phyloP scores from a whole-genome alignment of 2,113 vertebrate species.

The Campylomormyrus tamandua region DNA sequence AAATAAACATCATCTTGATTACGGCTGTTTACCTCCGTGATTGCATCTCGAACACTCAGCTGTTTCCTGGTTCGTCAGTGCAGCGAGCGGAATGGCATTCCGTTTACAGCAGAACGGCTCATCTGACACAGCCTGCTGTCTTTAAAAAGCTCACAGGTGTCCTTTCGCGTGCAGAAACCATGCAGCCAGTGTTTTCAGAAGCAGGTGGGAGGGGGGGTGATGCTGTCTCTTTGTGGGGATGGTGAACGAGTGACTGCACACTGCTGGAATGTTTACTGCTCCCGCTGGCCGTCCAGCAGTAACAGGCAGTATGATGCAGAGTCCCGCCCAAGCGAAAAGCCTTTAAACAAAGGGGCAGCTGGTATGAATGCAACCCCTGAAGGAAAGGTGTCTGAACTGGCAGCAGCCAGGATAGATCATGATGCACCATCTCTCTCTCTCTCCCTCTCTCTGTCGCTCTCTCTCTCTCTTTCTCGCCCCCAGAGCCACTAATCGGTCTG shows the following conservation, averaged over 20 bases:
- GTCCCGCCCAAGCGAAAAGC: no score
- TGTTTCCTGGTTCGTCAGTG: neutral
- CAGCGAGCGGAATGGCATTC: no score
- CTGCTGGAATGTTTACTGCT: neutral
- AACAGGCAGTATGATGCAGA: neutral
- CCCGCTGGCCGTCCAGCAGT: neutral
- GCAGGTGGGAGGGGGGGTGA: neutral
- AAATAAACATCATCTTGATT: neutral
- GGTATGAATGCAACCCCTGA: neutral
- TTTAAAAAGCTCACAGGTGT: neutral
- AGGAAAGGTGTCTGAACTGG: neutral
- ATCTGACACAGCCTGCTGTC: neutral
- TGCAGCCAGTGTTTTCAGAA: neutral
- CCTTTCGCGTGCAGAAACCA: neutral
- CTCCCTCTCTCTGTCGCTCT: neutral
- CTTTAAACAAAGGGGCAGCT: neutral
- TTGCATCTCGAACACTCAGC: neutral
- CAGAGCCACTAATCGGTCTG: neutral
- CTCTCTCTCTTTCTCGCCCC: neutral
- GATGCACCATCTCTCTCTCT: neutral
- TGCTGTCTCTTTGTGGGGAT: neutral
- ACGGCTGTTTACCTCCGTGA: neutral
- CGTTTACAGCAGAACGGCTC: neutral
- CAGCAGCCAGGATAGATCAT: neutral
- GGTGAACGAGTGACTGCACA: neutral